A percentile compares a stretch with the other conserved stretches of the same genome.
Evolutionary conservation across 2,888 invertebrate genomes (phyloP).

Genomic region (Metopia argyrocephala): DNA sequence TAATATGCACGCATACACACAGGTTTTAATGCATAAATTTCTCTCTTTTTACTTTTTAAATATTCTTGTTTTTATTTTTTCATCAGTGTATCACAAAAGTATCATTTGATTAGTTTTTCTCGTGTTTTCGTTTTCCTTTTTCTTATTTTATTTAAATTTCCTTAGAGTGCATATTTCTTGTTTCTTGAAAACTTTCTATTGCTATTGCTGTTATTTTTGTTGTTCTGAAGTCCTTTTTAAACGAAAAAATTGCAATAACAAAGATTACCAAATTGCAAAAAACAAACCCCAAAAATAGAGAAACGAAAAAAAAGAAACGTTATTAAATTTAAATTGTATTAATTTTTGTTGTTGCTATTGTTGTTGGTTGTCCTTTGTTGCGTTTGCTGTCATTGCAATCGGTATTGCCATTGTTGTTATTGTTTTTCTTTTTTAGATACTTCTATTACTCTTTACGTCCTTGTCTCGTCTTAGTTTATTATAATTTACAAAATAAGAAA

Average conservation of each 20-base stretch:
- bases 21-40: slow-evolving; percentile 40
- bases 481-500: neutral
- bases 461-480: slow-evolving; percentile 52
- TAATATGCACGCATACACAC: neutral
- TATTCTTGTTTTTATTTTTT: slow-evolving; percentile 40
- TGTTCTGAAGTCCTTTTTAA: slow-evolving; percentile 55
- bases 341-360: slow-evolving; percentile 20
- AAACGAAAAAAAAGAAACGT: slow-evolving; percentile 33
- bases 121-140: slow-evolving; percentile 52
- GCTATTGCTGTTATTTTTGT: slow-evolving; percentile 55
- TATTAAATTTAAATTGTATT: slow-evolving; percentile 52
- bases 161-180: slow-evolving; percentile 68
- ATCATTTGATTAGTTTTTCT: slow-evolving; percentile 63
- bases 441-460: slow-evolving; percentile 51
- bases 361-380: slow-evolving; percentile 25
- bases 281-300: too few relatives aligned
- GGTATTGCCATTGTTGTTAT: slow-evolving; percentile 1
- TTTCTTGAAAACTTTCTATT: slow-evolving; percentile 57
- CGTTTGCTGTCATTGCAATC: slow-evolving; percentile 25
- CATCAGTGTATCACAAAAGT: slow-evolving; percentile 42
- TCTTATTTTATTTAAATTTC: slow-evolving; percentile 64
- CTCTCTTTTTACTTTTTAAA: neutral
- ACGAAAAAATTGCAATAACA: slow-evolving; percentile 28
- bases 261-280: neutral
- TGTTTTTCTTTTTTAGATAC: neutral